Conservation (phyloP, 2,113 vertebrate genomes). For the Callopanchax toddi region DNA sequence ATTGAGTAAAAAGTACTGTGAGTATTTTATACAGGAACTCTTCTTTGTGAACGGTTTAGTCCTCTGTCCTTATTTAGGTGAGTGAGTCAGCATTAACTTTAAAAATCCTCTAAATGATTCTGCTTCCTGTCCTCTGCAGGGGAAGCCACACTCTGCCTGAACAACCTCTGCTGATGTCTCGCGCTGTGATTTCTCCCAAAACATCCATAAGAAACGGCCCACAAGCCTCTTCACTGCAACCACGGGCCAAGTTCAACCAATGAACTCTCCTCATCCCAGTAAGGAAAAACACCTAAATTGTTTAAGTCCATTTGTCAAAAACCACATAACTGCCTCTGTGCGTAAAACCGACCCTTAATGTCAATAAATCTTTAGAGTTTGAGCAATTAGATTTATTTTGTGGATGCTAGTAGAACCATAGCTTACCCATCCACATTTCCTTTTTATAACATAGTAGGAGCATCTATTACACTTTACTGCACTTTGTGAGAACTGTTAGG, state of each 20-base stretch:
- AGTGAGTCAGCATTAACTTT: too few relatives aligned
- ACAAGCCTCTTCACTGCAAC: slow-evolving; percentile 20
- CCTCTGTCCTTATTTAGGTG: too few relatives aligned
- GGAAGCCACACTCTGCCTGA: slow-evolving; percentile 32
- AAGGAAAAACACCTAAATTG: slow-evolving; percentile 20
- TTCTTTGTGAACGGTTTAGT: too few relatives aligned
- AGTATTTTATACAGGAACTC: too few relatives aligned
- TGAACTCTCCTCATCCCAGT: slow-evolving; percentile 37
- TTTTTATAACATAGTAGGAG: not conserved
- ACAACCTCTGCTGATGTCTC: slow-evolving; percentile 14
- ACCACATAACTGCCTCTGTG: slow-evolving; percentile 18
- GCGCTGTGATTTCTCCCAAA: slow-evolving; percentile 46
- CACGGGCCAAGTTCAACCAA: slow-evolving; percentile 30
- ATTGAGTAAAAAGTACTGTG: too few relatives aligned
- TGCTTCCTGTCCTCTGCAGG: slow-evolving; percentile 10
- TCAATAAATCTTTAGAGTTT: slow-evolving; percentile 16
- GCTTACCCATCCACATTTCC: slow-evolving; percentile 1
- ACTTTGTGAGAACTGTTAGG: too few relatives aligned
- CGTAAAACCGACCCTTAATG: not conserved
- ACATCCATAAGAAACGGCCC: slow-evolving; percentile 32
- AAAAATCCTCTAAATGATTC: not conserved
- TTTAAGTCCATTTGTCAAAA: slow-evolving; percentile 36
- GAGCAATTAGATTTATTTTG: slow-evolving; percentile 11
- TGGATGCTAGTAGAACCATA: not conserved
- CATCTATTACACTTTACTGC: not conserved